phyloP scores from a whole-genome alignment of 2,888 invertebrate species.

The Crematogaster levior region DNA sequence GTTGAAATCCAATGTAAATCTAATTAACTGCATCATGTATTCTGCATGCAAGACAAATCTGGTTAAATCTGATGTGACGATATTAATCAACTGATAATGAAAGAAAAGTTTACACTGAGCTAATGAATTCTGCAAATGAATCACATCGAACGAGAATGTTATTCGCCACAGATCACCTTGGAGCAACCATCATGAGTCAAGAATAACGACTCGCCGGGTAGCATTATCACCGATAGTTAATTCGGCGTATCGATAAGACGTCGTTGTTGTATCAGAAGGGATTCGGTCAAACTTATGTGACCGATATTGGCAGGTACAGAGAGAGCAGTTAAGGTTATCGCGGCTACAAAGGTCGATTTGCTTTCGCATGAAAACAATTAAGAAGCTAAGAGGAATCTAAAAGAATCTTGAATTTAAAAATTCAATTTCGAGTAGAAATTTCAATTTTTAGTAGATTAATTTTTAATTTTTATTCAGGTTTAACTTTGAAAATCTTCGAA shows the following conservation, averaged over 20 bases:
- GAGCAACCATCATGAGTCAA: background rate
- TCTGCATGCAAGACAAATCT: background rate
- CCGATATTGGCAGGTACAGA: background rate
- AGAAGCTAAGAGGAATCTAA: background rate
- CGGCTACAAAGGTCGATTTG: background rate
- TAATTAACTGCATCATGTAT: background rate
- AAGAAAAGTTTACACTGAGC: constrained; percentile 25
- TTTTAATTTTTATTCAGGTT: no score
- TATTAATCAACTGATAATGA: constrained; percentile 27
- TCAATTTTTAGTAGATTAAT: no score
- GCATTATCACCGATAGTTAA: constrained; percentile 34
- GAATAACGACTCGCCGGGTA: constrained; percentile 23
- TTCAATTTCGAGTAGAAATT: background rate
- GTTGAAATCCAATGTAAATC: no score
- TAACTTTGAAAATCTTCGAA: background rate
- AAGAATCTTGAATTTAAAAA: background rate
- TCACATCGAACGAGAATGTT: constrained; percentile 1
- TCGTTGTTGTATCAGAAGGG: background rate
- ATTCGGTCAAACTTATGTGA: background rate
- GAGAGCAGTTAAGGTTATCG: background rate
- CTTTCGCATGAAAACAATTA: background rate
- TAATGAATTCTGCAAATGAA: constrained; percentile 20
- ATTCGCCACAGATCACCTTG: constrained; percentile 28
- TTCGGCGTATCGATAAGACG: constrained; percentile 30
- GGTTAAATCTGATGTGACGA: background rate